Evolutionary conservation across 1,140 invertebrate genomes (phyloP).

Genomic region (Chlorops oryzae): DNA sequence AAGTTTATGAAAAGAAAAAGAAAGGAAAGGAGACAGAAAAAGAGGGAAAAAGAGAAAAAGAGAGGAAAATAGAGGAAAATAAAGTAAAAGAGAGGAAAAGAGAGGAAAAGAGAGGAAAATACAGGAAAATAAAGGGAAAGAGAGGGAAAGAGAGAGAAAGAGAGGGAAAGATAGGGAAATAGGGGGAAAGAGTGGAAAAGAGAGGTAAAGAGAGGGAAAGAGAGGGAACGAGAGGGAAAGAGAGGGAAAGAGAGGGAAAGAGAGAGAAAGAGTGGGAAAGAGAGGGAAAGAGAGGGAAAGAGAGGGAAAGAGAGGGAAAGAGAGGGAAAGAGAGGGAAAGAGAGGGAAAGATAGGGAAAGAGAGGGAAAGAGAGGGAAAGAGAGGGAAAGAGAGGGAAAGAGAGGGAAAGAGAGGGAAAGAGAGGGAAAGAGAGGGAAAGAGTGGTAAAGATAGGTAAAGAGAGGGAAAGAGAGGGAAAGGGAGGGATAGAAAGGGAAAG

Average conservation of each 20-base stretch:
- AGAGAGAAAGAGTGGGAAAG: neutral
- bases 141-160: too few species aligned
- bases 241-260: neutral
- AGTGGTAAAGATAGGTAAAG: slow-evolving; percentile 5
- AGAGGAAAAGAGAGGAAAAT: too few species aligned
- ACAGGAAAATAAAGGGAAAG: too few species aligned
- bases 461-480: slow-evolving; percentile 31
- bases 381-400: neutral
- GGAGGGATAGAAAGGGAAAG: slow-evolving; percentile 9
- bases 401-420: slow-evolving; percentile 17
- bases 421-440: neutral
- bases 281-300: neutral
- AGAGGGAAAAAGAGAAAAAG: too few species aligned
- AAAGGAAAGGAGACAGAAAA: too few species aligned
- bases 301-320: neutral
- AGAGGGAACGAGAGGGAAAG: neutral
- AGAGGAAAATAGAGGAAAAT: too few species aligned
- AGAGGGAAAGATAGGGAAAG: neutral
- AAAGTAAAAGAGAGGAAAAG: too few species aligned
- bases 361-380: neutral
- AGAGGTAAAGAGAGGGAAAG: neutral
- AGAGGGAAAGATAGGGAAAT: too few species aligned
- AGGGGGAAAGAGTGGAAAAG: neutral
- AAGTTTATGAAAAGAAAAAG: too few species aligned
- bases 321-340: neutral